These are phyloP conservation scores for Sceliomorpha sp. DNA, from an alignment of 2,888 invertebrate genomes.

Conservation along the genomic window DNA sequence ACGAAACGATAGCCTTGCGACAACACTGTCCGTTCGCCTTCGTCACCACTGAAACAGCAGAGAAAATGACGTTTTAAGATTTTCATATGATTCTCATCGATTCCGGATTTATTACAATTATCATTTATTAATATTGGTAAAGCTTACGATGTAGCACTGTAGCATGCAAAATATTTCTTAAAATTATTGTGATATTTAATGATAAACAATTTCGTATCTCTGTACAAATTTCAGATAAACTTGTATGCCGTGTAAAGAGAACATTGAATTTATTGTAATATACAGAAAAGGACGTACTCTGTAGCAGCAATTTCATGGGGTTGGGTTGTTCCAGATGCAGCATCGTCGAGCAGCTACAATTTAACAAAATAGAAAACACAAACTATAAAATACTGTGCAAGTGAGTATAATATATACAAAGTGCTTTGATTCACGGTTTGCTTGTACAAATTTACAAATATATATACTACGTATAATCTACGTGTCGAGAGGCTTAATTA, in stretches of 20 bases:
- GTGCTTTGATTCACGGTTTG: slow-evolving; percentile 27
- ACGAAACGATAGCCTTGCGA: slow-evolving; percentile 91
- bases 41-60: slow-evolving; percentile 80
- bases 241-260: too few relatives aligned
- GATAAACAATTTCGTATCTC: too few relatives aligned
- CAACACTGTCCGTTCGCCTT: slow-evolving; percentile 84
- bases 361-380: slow-evolving; percentile 84
- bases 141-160: too few relatives aligned
- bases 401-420: slow-evolving; percentile 62
- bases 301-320: slow-evolving; percentile 67
- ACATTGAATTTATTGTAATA: too few relatives aligned
- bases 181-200: too few relatives aligned
- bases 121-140: too few relatives aligned
- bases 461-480: neutral
- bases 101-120: too few relatives aligned
- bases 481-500: neutral
- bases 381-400: slow-evolving; percentile 81
- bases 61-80: neutral
- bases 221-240: too few relatives aligned
- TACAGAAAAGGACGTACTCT: slow-evolving; percentile 77
- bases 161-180: too few relatives aligned
- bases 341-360: slow-evolving; percentile 86
- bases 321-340: slow-evolving; percentile 82
- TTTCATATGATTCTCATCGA: neutral
- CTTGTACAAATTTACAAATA: slow-evolving; percentile 1